Base-by-base conservation (phyloP, 2,888 invertebrate species). In the Pharmacophagus antenor region DNA sequence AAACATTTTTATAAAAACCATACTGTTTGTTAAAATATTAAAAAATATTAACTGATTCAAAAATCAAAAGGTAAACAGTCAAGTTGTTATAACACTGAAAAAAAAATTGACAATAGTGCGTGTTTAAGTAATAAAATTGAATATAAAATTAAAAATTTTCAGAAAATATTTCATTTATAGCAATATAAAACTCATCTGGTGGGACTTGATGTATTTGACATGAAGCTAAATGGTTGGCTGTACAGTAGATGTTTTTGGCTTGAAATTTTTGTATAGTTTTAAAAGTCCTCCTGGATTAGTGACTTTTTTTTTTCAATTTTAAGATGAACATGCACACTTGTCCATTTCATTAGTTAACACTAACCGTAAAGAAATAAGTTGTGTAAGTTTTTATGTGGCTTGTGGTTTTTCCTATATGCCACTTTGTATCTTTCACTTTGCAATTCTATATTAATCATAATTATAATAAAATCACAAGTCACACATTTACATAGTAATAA, bases 231-330 rank as follows among this genome's bases (percentile, higher is more conserved):
- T 80, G 78, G 82, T 81, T 85, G 83, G 82, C 84, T 87, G 85
- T 85, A 85, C 76, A 83, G 85, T 88, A 86, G 84, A 77, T 82
- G 80, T 84, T 79, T 82, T 79, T 79, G 73, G 85, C 86, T 88
- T 86, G 79, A 78, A 71, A 61, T 69, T 76, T 71, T 76, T 74
- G 81, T 85, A 81, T 83, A 80, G 79, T 77, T 68, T 59, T 63
- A 52, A 63, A 65, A 68, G 68, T 72, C 69, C 68, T 79, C 75
- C 71, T 67, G 67, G 72, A 73, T 64, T 63, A 65, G 61, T 47
- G 62, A 61, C 25, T 51, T 10, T 56, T 25, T 12, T 23, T 61
- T 15, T 31, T 12, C 12, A 12, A n/a, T n/a, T n/a, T n/a, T n/a
- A n/a, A n/a, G 4, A 52, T 12, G 41, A 56, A 56, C 56, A 61